These are phyloP conservation scores for Austrofundulus limnaeus DNA, from an alignment of 2,113 vertebrate genomes.

Conservation along the genomic window DNA sequence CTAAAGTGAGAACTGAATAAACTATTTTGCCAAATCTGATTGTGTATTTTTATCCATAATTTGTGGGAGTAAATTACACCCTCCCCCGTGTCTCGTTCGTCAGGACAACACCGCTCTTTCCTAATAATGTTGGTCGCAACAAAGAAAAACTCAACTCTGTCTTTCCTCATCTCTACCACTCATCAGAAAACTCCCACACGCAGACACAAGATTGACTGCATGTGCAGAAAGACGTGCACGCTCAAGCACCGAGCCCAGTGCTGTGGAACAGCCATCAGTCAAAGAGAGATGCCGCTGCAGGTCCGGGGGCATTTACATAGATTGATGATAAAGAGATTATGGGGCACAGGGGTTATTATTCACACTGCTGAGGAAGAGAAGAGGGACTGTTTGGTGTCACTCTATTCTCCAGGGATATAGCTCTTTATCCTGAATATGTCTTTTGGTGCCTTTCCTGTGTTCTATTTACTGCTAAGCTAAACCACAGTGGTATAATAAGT, in stretches of 20 bases:
- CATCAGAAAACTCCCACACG: conserved; percentile 34
- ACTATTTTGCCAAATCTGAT: conserved; percentile 34
- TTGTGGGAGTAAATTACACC: conserved; percentile 16
- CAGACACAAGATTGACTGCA: conserved; percentile 9
- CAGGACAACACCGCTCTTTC: background rate
- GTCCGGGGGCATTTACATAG: conserved; percentile 78
- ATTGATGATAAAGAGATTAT: conserved; percentile 81
- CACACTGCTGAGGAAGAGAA: conserved; percentile 61
- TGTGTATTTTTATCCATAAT: conserved; percentile 27
- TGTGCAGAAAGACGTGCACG: conserved; percentile 35
- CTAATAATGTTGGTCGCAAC: conserved; percentile 7
- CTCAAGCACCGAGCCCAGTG: conserved; percentile 41
- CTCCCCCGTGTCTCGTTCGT: conserved; percentile 18
- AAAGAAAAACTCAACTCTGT: conserved; percentile 17
- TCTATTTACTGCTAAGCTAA: conserved; percentile 40
- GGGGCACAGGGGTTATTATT: conserved; percentile 77
- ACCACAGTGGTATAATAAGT: conserved; percentile 41
- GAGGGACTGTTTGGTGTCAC: conserved; percentile 67
- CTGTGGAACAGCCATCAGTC: conserved; percentile 76
- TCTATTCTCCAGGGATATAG: conserved; percentile 65
- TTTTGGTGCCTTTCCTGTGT: conserved; percentile 59
- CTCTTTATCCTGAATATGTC: conserved; percentile 59
- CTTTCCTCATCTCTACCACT: conserved; percentile 36
- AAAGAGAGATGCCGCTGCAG: conserved; percentile 68
- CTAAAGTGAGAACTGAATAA: conserved; percentile 34